Conservation (phyloP, 92 coral and sea anemone species). For the Desmophyllum pertusum region DNA sequence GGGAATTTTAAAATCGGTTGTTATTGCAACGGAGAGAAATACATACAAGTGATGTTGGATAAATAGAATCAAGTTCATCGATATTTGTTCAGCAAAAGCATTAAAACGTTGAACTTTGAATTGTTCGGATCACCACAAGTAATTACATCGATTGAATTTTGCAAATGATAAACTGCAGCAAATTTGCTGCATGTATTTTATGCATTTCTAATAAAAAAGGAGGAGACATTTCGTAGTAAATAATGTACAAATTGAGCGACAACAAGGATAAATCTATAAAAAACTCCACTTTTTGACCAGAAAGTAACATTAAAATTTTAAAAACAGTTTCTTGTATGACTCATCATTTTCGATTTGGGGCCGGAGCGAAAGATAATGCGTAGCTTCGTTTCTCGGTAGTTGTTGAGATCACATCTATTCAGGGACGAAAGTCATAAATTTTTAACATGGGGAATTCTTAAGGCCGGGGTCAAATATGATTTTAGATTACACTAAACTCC, state of each 20-base stretch:
- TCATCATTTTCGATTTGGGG: background rate
- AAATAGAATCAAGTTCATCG: background rate
- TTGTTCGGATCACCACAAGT: constrained; percentile 11
- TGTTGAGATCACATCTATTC: background rate
- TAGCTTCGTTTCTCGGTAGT: background rate
- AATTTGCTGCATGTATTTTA: background rate
- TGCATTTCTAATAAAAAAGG: background rate
- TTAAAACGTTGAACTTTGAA: constrained; percentile 20
- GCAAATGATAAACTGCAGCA: background rate
- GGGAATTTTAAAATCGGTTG: background rate
- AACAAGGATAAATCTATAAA: too few species aligned
- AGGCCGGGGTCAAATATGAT: background rate
- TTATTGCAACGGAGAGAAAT: background rate
- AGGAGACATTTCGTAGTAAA: background rate
- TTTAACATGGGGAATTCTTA: constrained; percentile 8
- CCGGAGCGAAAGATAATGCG: background rate
- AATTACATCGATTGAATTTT: constrained; percentile 33
- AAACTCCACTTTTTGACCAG: background rate
- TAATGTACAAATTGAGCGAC: background rate
- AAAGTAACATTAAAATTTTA: background rate
- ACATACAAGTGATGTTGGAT: too few species aligned
- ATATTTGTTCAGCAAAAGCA: background rate
- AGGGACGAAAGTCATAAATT: constrained; percentile 42
- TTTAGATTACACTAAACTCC: background rate
- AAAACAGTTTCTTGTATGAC: background rate